phyloP scores from a whole-genome alignment of 2,797 vertebrate species.

The Pseudochirops cupreus region DNA sequence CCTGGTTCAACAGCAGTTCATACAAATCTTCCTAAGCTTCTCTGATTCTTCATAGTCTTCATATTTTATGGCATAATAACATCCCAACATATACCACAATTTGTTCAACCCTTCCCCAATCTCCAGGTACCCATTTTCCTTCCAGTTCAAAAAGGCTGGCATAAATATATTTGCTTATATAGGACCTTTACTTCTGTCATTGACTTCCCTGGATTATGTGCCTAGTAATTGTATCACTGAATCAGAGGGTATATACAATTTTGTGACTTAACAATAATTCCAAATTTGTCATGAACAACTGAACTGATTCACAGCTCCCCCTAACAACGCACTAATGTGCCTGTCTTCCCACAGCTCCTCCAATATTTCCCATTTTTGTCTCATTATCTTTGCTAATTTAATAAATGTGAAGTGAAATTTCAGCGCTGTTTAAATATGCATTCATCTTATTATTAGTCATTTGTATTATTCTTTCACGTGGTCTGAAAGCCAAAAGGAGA shows the following conservation, averaged over 20 bases:
- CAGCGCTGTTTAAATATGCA: background rate
- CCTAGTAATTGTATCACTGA: background rate
- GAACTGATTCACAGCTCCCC: background rate
- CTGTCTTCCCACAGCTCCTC: background rate
- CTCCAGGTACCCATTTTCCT: background rate
- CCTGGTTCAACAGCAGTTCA: background rate
- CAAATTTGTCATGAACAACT: background rate
- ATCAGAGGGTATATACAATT: background rate
- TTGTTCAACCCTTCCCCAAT: background rate
- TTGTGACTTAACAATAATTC: background rate
- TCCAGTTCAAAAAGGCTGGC: background rate
- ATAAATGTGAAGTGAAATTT: background rate
- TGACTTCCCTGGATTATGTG: background rate
- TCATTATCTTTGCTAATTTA: background rate
- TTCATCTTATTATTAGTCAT: background rate
- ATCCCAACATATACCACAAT: background rate
- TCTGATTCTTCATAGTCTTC: background rate
- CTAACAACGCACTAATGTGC: background rate
- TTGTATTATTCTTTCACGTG: background rate
- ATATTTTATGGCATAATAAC: background rate
- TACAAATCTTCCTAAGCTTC: background rate
- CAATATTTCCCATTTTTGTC: background rate
- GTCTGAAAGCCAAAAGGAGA: slow-evolving; percentile 44
- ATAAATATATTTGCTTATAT: background rate
- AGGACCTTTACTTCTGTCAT: background rate